Conservation (phyloP, 2,888 invertebrate species). For the Xylophagus ater region DNA sequence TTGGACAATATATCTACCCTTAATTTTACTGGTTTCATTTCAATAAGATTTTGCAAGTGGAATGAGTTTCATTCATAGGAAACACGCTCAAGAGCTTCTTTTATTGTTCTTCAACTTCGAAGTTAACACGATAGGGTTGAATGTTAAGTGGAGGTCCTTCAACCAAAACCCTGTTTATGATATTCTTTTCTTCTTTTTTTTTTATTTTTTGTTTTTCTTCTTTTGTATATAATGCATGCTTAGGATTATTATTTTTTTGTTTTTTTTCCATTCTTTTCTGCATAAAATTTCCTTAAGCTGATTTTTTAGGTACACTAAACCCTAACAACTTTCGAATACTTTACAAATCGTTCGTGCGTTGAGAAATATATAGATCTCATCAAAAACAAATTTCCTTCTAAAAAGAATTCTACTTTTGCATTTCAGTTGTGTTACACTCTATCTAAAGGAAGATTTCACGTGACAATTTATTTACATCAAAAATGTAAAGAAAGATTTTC, state of each 20-base stretch:
- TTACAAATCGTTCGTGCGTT: constrained; percentile 9
- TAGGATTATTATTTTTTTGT: too few species aligned
- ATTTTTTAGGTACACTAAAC: too few species aligned
- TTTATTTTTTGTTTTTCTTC: constrained; percentile 8
- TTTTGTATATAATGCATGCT: constrained; percentile 5
- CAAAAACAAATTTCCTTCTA: too few species aligned
- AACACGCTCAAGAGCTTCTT: constrained; percentile 15
- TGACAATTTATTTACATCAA: too few species aligned
- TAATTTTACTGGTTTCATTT: constrained; percentile 11
- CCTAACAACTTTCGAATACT: too few species aligned
- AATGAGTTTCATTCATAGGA: constrained; percentile 15
- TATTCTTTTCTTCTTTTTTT: constrained; percentile 9
- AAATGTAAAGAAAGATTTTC: too few species aligned
- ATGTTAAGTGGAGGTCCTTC: constrained; percentile 16
- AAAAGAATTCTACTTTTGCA: too few species aligned
- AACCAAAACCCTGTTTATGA: constrained; percentile 14
- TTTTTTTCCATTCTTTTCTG: too few species aligned
- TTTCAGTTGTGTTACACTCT: too few species aligned
- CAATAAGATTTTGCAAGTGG: constrained; percentile 2
- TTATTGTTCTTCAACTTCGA: constrained; percentile 15
- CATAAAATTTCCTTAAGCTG: too few species aligned
- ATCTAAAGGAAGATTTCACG: too few species aligned
- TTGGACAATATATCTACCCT: constrained; percentile 9
- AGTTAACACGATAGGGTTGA: constrained; percentile 15
- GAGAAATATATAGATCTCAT: too few species aligned